Percentiles rank a stretch among this genome's conserved stretches.
These are phyloP conservation scores for Syrmaticus mikado DNA, from an alignment of 2,113 vertebrate genomes.

Conservation along the genomic window DNA sequence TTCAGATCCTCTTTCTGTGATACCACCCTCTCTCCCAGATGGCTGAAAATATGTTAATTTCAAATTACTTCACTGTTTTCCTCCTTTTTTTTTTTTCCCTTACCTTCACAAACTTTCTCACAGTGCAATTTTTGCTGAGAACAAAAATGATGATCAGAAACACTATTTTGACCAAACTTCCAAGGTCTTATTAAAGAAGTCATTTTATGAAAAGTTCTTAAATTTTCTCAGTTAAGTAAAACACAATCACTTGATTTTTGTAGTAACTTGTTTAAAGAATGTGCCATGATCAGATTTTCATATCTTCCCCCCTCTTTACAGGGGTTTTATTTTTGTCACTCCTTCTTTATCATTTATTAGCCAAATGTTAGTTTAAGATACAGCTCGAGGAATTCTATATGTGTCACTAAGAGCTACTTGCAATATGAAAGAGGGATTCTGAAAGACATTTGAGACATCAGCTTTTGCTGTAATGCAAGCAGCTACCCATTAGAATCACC, in stretches of 20 bases:
- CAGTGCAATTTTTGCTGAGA: not conserved
- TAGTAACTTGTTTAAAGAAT: not conserved
- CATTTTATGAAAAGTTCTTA: not conserved
- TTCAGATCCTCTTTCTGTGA: slow-evolving; percentile 14
- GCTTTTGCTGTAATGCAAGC: not conserved
- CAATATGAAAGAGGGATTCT: not conserved
- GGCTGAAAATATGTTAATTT: slow-evolving; percentile 24
- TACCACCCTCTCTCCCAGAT: not conserved
- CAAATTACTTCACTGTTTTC: not conserved
- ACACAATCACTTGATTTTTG: not conserved
- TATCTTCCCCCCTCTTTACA: not conserved
- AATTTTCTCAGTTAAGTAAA: not conserved
- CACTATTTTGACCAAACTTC: not conserved
- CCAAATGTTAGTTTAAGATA: slow-evolving; percentile 36
- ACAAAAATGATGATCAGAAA: not conserved
- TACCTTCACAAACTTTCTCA: slow-evolving; percentile 1
- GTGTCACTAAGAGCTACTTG: not conserved
- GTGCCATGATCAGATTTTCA: not conserved
- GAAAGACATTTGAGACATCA: not conserved
- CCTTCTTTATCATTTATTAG: not conserved
- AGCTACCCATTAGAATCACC: not conserved
- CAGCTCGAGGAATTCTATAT: not conserved
- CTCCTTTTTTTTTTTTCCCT: not conserved
- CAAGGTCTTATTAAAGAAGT: not conserved
- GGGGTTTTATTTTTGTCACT: not conserved